A percentile compares a stretch with the other conserved stretches of the same genome.
These are phyloP conservation scores for Anguilla japonica DNA, from an alignment of 2,113 vertebrate genomes.

Conservation along the genomic window DNA sequence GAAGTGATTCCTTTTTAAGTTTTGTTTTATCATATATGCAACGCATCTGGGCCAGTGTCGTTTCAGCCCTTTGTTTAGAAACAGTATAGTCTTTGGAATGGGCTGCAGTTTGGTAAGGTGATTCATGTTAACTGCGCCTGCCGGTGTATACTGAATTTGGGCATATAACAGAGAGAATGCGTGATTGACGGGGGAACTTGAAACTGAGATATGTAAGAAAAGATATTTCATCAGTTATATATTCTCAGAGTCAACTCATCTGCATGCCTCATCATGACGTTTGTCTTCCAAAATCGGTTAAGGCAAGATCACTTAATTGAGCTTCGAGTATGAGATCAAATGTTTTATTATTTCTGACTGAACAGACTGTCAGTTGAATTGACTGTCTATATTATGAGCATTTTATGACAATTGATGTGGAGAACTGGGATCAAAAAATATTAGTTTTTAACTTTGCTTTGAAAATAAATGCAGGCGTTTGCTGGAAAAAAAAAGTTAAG, in stretches of 20 bases:
- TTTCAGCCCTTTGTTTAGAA: constrained; percentile 41
- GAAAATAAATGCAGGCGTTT: no score
- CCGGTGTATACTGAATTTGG: neutral
- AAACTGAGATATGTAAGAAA: no score
- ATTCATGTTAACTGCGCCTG: neutral
- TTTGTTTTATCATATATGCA: constrained; percentile 51
- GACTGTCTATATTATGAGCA: no score
- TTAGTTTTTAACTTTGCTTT: no score
- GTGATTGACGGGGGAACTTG: neutral
- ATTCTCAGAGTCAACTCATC: neutral
- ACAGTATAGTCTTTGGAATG: constrained; percentile 24
- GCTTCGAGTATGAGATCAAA: no score
- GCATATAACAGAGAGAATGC: neutral
- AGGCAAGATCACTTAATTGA: neutral
- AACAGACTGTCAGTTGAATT: no score
- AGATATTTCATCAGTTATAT: neutral
- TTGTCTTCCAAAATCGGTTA: neutral
- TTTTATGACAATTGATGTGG: no score
- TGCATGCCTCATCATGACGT: neutral
- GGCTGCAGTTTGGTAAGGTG: neutral
- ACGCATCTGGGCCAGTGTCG: constrained; percentile 54
- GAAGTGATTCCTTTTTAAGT: constrained; percentile 74
- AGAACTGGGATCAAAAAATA: no score
- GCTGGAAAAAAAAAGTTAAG: no score
- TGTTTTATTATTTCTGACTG: no score